phyloP scores from a whole-genome alignment of 2,113 vertebrate species.

The Cyanoderma ruficeps region DNA sequence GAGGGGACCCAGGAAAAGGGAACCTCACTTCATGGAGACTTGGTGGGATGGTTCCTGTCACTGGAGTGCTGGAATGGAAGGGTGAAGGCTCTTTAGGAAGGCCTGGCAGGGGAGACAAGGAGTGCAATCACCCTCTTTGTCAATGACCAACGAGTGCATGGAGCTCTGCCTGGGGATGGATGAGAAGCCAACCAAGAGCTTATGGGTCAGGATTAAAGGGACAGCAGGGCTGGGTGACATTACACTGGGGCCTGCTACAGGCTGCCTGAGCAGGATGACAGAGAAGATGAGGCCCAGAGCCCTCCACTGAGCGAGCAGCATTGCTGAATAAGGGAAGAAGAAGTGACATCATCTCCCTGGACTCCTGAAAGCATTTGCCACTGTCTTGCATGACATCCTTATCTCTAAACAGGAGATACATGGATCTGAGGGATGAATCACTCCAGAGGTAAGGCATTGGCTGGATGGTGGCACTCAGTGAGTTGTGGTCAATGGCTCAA shows the following conservation, averaged over 20 bases:
- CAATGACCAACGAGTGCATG: neutral
- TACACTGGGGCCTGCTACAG: neutral
- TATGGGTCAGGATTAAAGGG: neutral
- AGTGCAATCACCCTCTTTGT: neutral
- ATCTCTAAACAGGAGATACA: neutral
- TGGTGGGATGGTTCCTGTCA: neutral
- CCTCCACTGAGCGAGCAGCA: neutral
- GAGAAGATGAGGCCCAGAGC: too few species aligned
- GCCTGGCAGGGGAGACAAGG: neutral
- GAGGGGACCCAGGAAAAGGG: neutral
- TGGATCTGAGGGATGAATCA: neutral
- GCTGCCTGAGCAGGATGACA: neutral
- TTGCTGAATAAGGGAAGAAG: neutral
- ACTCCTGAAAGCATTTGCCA: neutral
- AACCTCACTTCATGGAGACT: neutral
- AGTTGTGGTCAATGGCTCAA: neutral
- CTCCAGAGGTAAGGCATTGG: accelerated
- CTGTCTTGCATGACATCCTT: neutral
- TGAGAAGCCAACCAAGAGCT: neutral
- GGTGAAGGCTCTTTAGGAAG: neutral
- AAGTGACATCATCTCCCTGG: neutral
- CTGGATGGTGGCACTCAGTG: neutral
- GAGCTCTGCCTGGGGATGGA: neutral
- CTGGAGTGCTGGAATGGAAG: neutral
- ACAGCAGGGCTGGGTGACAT: neutral